Evolutionary conservation across 1,140 invertebrate species (phyloP).

Genomic region (Drosophila malerkotliana): DNA sequence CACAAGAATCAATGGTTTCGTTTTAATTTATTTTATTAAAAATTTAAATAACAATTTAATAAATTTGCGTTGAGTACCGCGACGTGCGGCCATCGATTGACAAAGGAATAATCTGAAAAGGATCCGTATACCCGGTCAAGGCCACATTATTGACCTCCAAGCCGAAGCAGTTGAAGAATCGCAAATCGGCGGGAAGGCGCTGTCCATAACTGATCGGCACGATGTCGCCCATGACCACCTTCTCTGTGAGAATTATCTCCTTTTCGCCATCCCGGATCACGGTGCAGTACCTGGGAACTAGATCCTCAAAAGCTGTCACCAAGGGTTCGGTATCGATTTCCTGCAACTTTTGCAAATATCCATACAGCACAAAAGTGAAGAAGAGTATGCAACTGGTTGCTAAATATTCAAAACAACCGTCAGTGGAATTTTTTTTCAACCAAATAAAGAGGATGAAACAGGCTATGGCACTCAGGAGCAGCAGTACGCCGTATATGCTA

Average conservation of each 20-base stretch:
- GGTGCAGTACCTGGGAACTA: constrained; percentile 63
- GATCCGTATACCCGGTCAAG: constrained; percentile 31
- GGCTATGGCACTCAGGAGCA: constrained; percentile 8
- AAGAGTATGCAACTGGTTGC: constrained; percentile 10
- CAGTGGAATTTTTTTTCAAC: not conserved
- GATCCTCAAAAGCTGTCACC: constrained; percentile 15
- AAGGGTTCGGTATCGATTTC: constrained; percentile 21
- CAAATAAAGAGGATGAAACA: constrained; percentile 12
- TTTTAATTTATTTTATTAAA: not conserved
- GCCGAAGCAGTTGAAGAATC: constrained; percentile 26
- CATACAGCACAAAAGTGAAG: constrained; percentile 18
- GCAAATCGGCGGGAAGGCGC: constrained; percentile 56
- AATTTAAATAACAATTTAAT: not conserved
- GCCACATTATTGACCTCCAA: constrained; percentile 58
- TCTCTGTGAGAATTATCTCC: constrained; percentile 26
- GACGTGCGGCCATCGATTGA: not conserved
- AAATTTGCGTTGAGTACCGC: not conserved
- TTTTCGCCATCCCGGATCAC: constrained; percentile 46
- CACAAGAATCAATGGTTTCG: not conserved
- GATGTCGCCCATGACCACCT: constrained; percentile 53
- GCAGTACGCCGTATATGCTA: constrained; percentile 8
- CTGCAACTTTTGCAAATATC: constrained; percentile 15
- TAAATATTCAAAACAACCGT: not conserved
- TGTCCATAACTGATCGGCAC: constrained; percentile 41
- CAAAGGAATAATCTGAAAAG: constrained; percentile 27